These are phyloP conservation scores for Argyresthia goedartella DNA, from an alignment of 2,888 invertebrate genomes.

Conservation along the genomic window DNA sequence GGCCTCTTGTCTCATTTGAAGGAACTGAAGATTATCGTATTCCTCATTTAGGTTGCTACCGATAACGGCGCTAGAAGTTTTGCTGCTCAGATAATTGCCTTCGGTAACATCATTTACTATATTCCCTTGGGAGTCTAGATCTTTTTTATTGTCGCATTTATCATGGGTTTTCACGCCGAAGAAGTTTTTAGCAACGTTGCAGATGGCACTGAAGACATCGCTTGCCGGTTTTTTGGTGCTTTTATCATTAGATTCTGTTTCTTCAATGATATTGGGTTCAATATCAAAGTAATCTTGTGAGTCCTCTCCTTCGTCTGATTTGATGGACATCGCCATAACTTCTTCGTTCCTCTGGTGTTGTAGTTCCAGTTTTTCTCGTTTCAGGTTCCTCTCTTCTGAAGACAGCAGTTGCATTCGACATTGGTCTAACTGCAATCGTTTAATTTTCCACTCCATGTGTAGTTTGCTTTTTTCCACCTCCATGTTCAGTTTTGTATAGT, in stretches of 20 bases:
- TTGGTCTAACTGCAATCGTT: conserved; percentile 54
- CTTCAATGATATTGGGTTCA: conserved; percentile 3
- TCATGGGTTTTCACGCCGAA: conserved; percentile 30
- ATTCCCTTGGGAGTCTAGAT: conserved; percentile 50
- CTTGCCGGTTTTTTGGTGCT: conserved; percentile 27
- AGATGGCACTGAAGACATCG: conserved; percentile 42
- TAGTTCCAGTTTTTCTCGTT: conserved; percentile 64
- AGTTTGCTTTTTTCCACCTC: conserved; percentile 69
- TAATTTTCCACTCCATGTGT: conserved; percentile 71
- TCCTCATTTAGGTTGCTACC: conserved; percentile 34
- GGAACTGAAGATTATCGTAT: conserved; percentile 38
- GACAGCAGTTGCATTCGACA: conserved; percentile 55
- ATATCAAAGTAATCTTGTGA: conserved; percentile 19
- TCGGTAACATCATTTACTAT: conserved; percentile 21
- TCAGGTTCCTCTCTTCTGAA: conserved; percentile 64
- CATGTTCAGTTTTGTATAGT: conserved; percentile 74
- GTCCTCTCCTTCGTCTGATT: conserved; percentile 29
- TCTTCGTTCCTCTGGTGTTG: conserved; percentile 45
- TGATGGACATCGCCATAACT: conserved; percentile 47
- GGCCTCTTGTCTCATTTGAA: conserved; percentile 49
- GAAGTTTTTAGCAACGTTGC: conserved; percentile 46
- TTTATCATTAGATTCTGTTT: conserved; percentile 8
- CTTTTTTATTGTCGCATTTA: conserved; percentile 40
- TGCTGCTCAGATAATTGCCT: conserved; percentile 17
- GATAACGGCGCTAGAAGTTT: conserved; percentile 42